Base-by-base conservation (phyloP, 2,888 invertebrate species). In the Chrysotoxum bicinctum region DNA sequence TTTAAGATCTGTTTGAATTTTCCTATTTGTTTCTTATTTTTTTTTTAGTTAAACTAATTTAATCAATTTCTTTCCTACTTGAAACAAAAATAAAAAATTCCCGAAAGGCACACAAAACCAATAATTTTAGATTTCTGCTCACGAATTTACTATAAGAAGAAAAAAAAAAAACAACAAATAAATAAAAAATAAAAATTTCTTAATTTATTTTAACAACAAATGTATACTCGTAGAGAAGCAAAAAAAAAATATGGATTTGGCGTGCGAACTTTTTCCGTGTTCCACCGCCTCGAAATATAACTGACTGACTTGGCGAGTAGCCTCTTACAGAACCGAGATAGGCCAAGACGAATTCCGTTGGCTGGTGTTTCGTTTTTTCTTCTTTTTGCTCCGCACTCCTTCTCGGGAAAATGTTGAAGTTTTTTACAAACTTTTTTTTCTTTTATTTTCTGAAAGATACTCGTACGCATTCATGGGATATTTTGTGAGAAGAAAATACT, bases 211-310 rank as follows among this genome's bases (percentile, higher is more conserved):
- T 72, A 60, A 84, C 62, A 75, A 62, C 60, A 73, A 60, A 66
- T 37, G 21, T 64, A 40, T 43, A 26, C 19, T 64, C 37, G 45
- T 64, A 52, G 56, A 30, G 19, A 37, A n/a, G n/a, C n/a, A n/a
- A n/a, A 16, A 37, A 40, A 40, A 66, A 50, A 50, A 48, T 35
- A 1, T 14, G 45, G 64, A 54, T 72, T 81, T 85, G 85, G 81
- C 85, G 77, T 81, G 73, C 81, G 73, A 85, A 85, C 81, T 85
- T 85, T 85, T 81, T 85, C 85, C 81, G 85, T 77, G 85, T 81
- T 81, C 73, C 81, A 64, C 73, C 62, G 81, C 69, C 85, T 85
- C 85, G 73, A 72, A 56, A 76, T 77, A 30, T 81, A 76, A 81
- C 81, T 85, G 85, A 85, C 85, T 85, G 85, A 85, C 85, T 85